Percentiles rank a stretch among this genome's conserved stretches.
Conservation (phyloP, 1,140 invertebrate genomes). For the Drosophila lowei region DNA sequence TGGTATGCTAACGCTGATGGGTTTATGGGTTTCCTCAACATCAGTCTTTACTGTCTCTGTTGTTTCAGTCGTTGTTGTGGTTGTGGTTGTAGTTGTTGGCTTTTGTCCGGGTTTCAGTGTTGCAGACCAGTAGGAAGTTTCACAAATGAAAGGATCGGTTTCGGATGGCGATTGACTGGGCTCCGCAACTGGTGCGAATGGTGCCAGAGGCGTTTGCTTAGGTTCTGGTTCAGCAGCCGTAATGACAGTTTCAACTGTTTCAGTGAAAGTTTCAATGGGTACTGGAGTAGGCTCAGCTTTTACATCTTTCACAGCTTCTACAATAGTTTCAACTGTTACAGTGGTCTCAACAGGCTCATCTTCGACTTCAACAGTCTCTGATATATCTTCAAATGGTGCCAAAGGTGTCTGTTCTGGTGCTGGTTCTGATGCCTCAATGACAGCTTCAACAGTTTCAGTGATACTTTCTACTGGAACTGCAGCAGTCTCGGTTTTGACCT, state of each 20-base stretch:
- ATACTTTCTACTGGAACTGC: not conserved
- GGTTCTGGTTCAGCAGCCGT: no score
- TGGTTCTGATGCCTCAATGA: not conserved
- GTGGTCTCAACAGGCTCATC: no score
- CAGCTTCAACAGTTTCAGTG: constrained; percentile 4
- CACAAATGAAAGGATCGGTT: constrained; percentile 61
- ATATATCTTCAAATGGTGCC: not conserved
- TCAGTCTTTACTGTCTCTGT: constrained; percentile 8
- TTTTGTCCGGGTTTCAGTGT: constrained; percentile 65
- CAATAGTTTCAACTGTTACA: no score
- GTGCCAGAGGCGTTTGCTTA: no score
- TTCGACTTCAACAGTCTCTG: no score
- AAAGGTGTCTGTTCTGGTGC: constrained; percentile 2
- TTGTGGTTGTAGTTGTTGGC: not conserved
- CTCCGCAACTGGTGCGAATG: no score
- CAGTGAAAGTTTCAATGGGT: no score
- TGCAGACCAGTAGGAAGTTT: constrained; percentile 79
- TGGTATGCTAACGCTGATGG: constrained; percentile 55
- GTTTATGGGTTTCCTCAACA: constrained; percentile 7
- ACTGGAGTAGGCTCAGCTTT: no score
- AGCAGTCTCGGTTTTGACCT: not conserved
- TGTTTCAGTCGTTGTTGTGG: constrained; percentile 6
- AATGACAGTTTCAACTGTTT: no score
- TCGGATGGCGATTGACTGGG: constrained; percentile 11
- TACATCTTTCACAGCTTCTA: no score